Conservation (phyloP, 2,888 invertebrate genomes). For the Melinopterus prodromus region DNA sequence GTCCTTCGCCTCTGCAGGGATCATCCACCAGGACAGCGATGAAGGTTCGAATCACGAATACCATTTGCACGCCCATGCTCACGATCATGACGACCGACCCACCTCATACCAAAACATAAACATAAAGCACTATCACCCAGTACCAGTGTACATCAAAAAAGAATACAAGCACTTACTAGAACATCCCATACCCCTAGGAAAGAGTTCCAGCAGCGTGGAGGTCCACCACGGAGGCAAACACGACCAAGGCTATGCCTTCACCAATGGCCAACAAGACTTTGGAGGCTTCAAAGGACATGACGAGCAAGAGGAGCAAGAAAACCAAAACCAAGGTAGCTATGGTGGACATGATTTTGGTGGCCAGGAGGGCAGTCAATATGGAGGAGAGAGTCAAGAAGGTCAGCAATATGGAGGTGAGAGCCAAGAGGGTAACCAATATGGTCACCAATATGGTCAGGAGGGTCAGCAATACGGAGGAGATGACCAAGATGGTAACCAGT, state of each 20-base stretch:
- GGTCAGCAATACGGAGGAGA: constrained; percentile 12
- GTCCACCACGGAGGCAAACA: constrained; percentile 52
- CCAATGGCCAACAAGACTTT: constrained; percentile 12
- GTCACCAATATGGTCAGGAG: neutral
- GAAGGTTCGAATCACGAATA: constrained; percentile 30
- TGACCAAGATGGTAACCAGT: constrained; percentile 6
- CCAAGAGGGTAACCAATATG: too few species aligned
- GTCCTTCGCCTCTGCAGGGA: constrained; percentile 20
- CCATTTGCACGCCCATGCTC: neutral
- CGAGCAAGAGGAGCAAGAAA: neutral
- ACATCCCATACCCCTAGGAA: constrained; percentile 72
- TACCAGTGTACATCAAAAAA: constrained; percentile 74
- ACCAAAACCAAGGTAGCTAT: constrained; percentile 30
- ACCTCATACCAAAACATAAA: constrained; percentile 76
- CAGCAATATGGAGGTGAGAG: neutral
- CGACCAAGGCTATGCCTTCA: constrained; percentile 48
- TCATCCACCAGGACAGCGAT: constrained; percentile 15
- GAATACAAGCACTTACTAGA: constrained; percentile 71
- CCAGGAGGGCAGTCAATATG: constrained; percentile 6
- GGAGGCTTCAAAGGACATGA: constrained; percentile 28
- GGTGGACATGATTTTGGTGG: constrained; percentile 15
- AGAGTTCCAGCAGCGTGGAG: constrained; percentile 52
- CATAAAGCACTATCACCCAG: constrained; percentile 75
- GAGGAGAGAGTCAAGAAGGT: constrained; percentile 4
- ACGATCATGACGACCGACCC: constrained; percentile 53